Evolutionary conservation across 2,113 vertebrate genomes (phyloP), one percentile per base, ranked within the genome.

Genomic region (Catharus bicknelli): DNA sequence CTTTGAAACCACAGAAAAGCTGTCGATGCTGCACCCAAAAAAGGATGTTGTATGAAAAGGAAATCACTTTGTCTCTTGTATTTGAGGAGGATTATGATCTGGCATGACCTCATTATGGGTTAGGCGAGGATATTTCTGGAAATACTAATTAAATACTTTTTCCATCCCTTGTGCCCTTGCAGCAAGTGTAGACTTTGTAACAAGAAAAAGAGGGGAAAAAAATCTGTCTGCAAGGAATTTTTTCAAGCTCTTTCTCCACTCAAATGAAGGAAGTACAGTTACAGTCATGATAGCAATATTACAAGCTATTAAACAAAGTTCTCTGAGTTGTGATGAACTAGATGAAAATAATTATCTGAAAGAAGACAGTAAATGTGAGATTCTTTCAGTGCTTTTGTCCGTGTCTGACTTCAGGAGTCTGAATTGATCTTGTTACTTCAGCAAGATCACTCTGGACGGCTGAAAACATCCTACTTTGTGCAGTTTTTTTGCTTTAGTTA

Each of bases 131-230:
- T 96, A 97, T 97, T 97, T 97, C 93, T 97, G 96, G 96, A 97
- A 97, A 95, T 93, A 96, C 96, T 97, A 96, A 96, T 97, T 94
- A 98, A 97, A 97, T 96, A 94, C 95, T 95, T 95, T 83, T 90
- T 94, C 90, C 92, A 86, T 97, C 92, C 95, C 83, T 94, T 96
- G 92, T 95, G 90, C 93, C 95, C 95, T 95, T 64, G 43, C 81
- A 95, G 89, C 86, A 84, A 78, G 68, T 84, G 45, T 89, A 95
- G 96, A 87, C 51, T 95, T 95, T 95, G 77, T 91, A 63, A 93
- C 91, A 88, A 94, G 94, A 95, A 90, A 84, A 89, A 91, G 82
- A 55, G 16, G 5, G 1, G 0, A 4, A 30, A 81, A 87, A 77
- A 82, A 80, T 18, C 72, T 76, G 58, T 95, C 90, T 70, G 93